Base-by-base conservation (phyloP, 1,140 invertebrate species). In the Dryas iulia region DNA sequence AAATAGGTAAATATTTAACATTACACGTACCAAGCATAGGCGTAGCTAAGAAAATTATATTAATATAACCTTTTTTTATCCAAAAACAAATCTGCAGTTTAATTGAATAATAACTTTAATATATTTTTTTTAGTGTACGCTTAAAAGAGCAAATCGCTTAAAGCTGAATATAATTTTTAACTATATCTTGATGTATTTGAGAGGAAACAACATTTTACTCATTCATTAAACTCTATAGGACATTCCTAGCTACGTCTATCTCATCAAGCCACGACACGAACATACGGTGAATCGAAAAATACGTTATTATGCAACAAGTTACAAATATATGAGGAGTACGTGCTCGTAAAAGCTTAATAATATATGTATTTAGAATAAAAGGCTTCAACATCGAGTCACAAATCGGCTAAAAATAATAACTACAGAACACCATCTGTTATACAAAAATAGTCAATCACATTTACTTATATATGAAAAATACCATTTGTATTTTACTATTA, bases 241-340 rank as follows among this genome's bases (percentile, higher is more conserved):
- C 24, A n/a, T 56, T 56, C 53, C 11, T 56, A 56, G 53, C 53
- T 56, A 56, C 53, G 53, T 56, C 53, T 56, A 56, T 56, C 53
- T 56, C 53, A 56, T 69, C 64, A 87, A 84, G 84, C 84, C 82
- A 87, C 86, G 71, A 84, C 78, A 74, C 82, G 77, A 80, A 83
- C 73, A 81, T 77, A 81, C 58, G 65, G 69, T 76, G 79, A 75
- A 78, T 83, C 66, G 73, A 75, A 79, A 76, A 76, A 81, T 78
- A 79, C 61, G 54, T 79, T 87, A 89, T 90, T 90, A 89, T 90
- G 88, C 86, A 89, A 90, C 88, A 87, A 80, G 83, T 83, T 84
- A 84, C 74, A 82, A 75, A 59, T 74, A 78, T 70, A 69, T 3
- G 66, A 59, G 53, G 81, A 83, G 68, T 61, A 69, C 56, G 68